Conservation (phyloP, 2,113 vertebrate species). For the Rallus limicola region DNA sequence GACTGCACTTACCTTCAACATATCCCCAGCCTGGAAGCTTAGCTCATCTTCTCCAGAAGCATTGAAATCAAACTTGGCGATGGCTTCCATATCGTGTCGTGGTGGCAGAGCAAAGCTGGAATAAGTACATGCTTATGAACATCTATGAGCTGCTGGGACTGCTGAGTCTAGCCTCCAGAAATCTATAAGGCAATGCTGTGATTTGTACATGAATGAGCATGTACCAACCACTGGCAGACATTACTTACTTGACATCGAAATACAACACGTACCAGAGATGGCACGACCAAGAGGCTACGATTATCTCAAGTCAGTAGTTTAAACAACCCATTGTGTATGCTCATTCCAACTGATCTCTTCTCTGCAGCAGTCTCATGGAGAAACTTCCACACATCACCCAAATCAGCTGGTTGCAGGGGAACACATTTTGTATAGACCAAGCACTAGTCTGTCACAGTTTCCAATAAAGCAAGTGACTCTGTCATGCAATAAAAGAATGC, state of each 20-base stretch:
- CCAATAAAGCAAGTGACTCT: neutral
- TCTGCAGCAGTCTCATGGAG: neutral
- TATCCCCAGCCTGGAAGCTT: slow-evolving; percentile 90
- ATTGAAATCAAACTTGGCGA: slow-evolving; percentile 87
- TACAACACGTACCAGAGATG: neutral
- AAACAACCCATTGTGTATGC: neutral
- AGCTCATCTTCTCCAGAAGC: slow-evolving; percentile 88
- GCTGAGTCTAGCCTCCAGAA: neutral
- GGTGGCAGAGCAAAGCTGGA: slow-evolving; percentile 37
- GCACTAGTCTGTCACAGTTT: neutral
- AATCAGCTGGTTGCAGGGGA: neutral
- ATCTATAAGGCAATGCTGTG: neutral
- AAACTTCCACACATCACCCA: neutral
- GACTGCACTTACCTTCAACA: slow-evolving; percentile 84
- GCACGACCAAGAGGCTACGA: neutral
- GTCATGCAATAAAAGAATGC: neutral
- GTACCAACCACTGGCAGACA: neutral
- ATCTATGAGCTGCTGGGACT: neutral
- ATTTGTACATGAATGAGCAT: neutral
- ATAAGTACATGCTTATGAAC: slow-evolving; percentile 33
- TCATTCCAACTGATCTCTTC: neutral
- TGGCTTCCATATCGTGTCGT: slow-evolving; percentile 85
- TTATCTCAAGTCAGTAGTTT: neutral
- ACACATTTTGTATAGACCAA: neutral
- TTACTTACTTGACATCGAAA: neutral